Evolutionary conservation across 37 sponge, comb jelly and placozoan genomes (phyloP).

Genomic region (Amphimedon queenslandica): DNA sequence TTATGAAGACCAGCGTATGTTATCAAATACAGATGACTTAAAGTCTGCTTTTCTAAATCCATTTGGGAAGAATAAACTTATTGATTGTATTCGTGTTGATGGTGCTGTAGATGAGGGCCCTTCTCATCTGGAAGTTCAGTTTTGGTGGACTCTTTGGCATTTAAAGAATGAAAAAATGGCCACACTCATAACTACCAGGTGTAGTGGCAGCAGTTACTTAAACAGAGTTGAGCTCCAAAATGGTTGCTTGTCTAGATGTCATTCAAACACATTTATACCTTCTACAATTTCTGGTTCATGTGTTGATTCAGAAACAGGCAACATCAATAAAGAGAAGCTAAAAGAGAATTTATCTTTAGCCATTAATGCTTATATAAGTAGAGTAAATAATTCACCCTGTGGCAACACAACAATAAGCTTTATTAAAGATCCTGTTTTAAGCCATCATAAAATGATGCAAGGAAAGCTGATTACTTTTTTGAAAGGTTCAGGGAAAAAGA

Average conservation of each 20-base stretch:
- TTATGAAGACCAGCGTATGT: too few relatives aligned
- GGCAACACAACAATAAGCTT: conserved; percentile 21
- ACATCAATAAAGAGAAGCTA: conserved; percentile 12
- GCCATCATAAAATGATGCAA: background rate
- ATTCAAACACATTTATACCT: conserved; percentile 22
- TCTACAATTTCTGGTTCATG: conserved; percentile 29
- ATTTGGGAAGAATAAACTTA: too few relatives aligned
- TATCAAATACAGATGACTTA: too few relatives aligned
- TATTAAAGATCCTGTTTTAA: conserved; percentile 15
- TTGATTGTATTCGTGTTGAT: too few relatives aligned
- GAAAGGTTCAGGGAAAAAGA: conserved; percentile 25
- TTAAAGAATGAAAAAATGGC: background rate
- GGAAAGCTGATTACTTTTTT: conserved; percentile 21
- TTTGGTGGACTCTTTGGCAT: conserved; percentile 13
- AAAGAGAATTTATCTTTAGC: conserved; percentile 7
- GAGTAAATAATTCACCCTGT: conserved; percentile 16
- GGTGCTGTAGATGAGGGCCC: conserved; percentile 46
- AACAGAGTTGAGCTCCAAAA: conserved; percentile 36
- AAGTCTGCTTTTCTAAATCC: too few relatives aligned
- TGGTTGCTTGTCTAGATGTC: conserved; percentile 17
- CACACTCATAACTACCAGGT: conserved; percentile 23
- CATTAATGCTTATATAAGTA: conserved; percentile 18
- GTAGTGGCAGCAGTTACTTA: conserved; percentile 28
- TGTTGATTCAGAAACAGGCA: conserved; percentile 15
- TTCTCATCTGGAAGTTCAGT: conserved; percentile 31